Conservation (phyloP, 53 echinoderm and acorn worm species). For the Temnopleurus reevesii region DNA sequence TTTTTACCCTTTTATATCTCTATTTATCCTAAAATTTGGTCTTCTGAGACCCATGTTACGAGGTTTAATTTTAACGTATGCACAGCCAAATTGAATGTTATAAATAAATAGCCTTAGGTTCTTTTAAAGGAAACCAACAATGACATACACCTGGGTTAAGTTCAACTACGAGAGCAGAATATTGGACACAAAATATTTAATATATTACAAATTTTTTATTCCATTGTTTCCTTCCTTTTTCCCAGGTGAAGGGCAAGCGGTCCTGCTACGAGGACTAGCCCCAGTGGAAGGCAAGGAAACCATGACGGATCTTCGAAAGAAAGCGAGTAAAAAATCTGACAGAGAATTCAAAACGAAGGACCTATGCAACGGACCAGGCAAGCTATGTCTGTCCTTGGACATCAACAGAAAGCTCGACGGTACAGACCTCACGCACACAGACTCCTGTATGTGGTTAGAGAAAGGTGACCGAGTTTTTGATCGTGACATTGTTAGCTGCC, state of each 20-base stretch:
- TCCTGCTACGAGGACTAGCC: slow-evolving; percentile 79
- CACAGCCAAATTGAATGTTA: no score
- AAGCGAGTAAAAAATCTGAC: slow-evolving; percentile 58
- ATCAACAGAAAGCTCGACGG: slow-evolving; percentile 67
- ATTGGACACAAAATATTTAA: no score
- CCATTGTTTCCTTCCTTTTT: neutral
- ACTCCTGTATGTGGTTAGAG: slow-evolving; percentile 75
- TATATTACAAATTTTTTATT: no score
- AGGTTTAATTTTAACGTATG: no score
- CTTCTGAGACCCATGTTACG: no score
- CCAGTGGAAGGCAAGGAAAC: slow-evolving; percentile 68
- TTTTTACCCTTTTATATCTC: no score
- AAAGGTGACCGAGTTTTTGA: slow-evolving; percentile 51
- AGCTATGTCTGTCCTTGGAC: slow-evolving; percentile 72
- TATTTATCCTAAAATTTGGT: no score
- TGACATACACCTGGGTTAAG: no score
- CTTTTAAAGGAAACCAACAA: no score
- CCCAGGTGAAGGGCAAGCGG: slow-evolving; percentile 90
- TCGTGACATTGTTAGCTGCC: slow-evolving; percentile 74
- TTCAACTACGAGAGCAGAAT: no score
- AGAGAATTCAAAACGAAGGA: slow-evolving; percentile 76
- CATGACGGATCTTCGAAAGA: slow-evolving; percentile 66
- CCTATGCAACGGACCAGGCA: slow-evolving; percentile 92
- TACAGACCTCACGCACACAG: slow-evolving; percentile 46
- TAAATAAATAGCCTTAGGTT: no score